phyloP scores from a whole-genome alignment of 2,888 invertebrate genomes.

The Camponotus fellah region DNA sequence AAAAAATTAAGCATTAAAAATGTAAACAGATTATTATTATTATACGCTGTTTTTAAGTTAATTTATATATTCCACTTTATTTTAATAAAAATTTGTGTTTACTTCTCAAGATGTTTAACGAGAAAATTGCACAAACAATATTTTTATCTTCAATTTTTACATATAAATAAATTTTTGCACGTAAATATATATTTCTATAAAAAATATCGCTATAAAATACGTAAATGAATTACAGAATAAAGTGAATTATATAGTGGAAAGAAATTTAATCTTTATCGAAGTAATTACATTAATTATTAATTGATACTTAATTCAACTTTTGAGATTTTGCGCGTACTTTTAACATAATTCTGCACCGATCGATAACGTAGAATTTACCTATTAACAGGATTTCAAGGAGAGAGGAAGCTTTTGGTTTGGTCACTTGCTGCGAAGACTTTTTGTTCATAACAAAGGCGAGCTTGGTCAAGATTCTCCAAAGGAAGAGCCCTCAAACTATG shows the following conservation, averaged over 20 bases:
- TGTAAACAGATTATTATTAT: too few species aligned
- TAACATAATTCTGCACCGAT: neutral
- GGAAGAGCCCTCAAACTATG: slow-evolving; percentile 30
- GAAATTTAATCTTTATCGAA: neutral
- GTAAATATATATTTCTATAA: neutral
- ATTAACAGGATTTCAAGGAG: slow-evolving; percentile 31
- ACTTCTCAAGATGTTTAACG: too few species aligned
- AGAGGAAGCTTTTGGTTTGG: slow-evolving; percentile 24
- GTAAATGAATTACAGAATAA: neutral
- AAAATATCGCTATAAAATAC: neutral
- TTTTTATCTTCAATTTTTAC: too few species aligned
- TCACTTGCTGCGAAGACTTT: slow-evolving; percentile 23
- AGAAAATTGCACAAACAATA: too few species aligned
- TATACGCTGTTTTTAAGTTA: too few species aligned
- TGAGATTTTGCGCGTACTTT: neutral
- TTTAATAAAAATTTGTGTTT: too few species aligned
- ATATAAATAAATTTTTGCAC: too few species aligned
- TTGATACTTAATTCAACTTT: neutral
- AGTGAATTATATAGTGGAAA: neutral
- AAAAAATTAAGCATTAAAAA: too few species aligned
- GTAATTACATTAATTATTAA: slow-evolving; percentile 31
- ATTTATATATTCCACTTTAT: too few species aligned
- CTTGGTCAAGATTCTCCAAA: slow-evolving; percentile 41
- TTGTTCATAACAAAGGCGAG: slow-evolving; percentile 32
- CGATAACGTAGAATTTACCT: slow-evolving; percentile 36